Conservation (phyloP, 2,888 invertebrate genomes). For the Blastobasis lacticolella region DNA sequence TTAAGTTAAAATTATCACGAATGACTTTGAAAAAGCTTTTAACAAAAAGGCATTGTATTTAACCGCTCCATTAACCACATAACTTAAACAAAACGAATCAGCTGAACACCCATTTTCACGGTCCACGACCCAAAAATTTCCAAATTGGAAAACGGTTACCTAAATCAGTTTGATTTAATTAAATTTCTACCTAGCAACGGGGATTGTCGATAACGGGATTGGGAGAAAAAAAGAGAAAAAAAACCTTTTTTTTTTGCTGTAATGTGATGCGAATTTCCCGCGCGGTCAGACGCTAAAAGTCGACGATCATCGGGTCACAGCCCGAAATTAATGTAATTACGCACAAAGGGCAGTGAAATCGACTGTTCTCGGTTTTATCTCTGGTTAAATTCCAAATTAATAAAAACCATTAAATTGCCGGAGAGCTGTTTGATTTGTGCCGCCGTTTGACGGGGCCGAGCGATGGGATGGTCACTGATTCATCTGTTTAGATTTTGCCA, state of each 20-base stretch:
- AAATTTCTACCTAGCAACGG: conserved; percentile 11
- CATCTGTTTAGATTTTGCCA: no score
- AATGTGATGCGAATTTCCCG: conserved; percentile 35
- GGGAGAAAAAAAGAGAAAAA: conserved; percentile 10
- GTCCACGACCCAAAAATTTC: background rate
- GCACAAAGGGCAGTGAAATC: conserved; percentile 25
- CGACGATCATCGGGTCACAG: conserved; percentile 21
- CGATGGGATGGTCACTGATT: no score
- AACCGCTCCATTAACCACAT: background rate
- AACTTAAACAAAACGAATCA: conserved; percentile 22
- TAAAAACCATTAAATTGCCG: background rate
- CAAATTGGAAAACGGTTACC: background rate
- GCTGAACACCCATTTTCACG: conserved; percentile 1
- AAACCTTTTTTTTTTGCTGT: conserved; percentile 34
- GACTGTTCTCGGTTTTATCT: conserved; percentile 12
- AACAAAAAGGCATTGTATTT: background rate
- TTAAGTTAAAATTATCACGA: no score
- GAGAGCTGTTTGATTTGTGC: no score
- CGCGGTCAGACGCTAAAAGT: conserved; percentile 32
- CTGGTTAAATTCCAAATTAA: conserved; percentile 11
- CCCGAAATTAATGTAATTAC: conserved; percentile 29
- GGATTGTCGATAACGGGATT: conserved; percentile 2
- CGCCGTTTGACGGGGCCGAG: no score
- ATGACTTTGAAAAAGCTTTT: no score
- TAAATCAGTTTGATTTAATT: background rate